These are phyloP conservation scores for Chamaea fasciata DNA, from an alignment of 2,113 vertebrate species.

Conservation along the genomic window DNA sequence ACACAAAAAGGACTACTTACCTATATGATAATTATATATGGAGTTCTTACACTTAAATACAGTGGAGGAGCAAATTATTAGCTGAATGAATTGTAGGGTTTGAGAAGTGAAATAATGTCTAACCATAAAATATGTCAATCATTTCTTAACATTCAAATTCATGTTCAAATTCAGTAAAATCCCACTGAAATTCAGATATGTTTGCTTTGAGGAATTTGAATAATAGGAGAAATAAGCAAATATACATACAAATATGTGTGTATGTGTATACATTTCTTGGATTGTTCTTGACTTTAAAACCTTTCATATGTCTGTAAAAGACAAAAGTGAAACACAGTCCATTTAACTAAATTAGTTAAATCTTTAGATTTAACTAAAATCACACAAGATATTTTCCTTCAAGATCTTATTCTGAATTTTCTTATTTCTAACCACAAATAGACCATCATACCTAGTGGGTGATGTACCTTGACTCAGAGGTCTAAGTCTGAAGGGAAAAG, in stretches of 20 bases:
- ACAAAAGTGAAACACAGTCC: neutral
- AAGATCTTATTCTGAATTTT: neutral
- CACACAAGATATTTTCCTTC: neutral
- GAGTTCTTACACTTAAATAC: neutral
- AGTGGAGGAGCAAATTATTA: neutral
- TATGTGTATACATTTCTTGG: neutral
- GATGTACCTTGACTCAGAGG: neutral
- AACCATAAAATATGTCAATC: neutral
- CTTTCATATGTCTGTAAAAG: neutral
- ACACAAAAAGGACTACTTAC: neutral
- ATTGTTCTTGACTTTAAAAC: neutral
- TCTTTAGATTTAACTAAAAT: neutral
- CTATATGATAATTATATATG: neutral
- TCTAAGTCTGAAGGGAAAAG: neutral
- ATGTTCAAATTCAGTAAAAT: neutral
- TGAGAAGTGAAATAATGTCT: neutral
- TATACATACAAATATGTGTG: rapidly evolving
- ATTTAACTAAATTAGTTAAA: too few species aligned
- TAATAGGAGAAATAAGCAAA: neutral
- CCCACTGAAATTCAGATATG: neutral
- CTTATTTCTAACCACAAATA: neutral
- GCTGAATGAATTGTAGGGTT: neutral
- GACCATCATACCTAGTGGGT: neutral
- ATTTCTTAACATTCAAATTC: neutral
- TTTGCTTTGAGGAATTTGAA: neutral